A percentile compares a stretch with the other conserved stretches of the same genome.
phyloP scores from a whole-genome alignment of 2,888 invertebrate species.

The Anthoptus insignis region DNA sequence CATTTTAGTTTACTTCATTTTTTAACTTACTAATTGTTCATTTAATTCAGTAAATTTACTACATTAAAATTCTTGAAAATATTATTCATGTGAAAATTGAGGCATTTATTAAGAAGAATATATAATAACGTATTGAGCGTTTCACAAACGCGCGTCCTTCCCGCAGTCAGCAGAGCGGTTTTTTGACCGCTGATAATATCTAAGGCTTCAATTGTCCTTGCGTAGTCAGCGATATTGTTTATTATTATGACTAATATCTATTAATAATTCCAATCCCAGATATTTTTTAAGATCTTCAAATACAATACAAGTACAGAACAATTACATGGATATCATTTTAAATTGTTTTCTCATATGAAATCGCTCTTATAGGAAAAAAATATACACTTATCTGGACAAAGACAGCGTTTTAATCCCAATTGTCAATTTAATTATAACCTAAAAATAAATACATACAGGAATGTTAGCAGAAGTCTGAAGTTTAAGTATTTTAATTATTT shows the following conservation, averaged over 20 bases:
- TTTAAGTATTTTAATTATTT: conserved; percentile 3
- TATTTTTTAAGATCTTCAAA: not conserved
- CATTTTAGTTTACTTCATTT: no score
- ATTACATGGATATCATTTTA: no score
- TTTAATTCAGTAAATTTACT: no score
- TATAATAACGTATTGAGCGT: conserved; percentile 51
- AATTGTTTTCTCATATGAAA: no score
- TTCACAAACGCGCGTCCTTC: conserved; percentile 66
- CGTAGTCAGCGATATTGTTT: not conserved
- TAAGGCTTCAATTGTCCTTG: conserved; percentile 15
- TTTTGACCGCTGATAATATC: conserved; percentile 27
- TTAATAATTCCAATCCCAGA: not conserved
- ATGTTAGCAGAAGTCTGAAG: conserved; percentile 17
- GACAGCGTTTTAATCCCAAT: not conserved
- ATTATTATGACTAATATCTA: not conserved
- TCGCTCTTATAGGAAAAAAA: no score
- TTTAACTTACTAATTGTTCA: no score
- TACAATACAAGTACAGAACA: no score
- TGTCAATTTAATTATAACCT: not conserved
- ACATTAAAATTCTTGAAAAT: no score
- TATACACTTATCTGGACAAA: not conserved
- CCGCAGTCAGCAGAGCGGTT: conserved; percentile 50
- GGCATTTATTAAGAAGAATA: not conserved
- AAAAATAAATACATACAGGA: conserved; percentile 12
- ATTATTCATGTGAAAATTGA: no score